Base-by-base conservation (phyloP, 2,888 invertebrate genomes). In the Hyposoter dolosus region DNA sequence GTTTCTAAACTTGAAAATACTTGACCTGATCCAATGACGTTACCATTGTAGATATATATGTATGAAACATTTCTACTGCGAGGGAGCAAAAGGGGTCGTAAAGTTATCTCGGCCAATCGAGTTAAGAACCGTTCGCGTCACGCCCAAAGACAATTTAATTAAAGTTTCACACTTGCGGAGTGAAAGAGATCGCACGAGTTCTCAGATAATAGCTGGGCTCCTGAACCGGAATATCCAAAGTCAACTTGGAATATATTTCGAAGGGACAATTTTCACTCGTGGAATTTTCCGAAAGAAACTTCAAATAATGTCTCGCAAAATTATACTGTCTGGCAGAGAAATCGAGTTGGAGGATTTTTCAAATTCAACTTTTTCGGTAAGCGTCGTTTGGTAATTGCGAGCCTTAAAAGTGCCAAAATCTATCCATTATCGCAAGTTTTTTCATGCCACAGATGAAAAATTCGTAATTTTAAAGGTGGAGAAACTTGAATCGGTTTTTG, bases 91-190 rank as follows among this genome's bases (percentile, higher is more conserved):
- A 72, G 72, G 35, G 72, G 43, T 85, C 85, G 83, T 86, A 89
- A 89, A 89, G 88, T 89, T 89, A 87, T 89, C 87, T 83, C 78
- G 85, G 87, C 88, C 88, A 88, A 89, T 89, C 89, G 88, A 89
- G 88, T 89, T 88, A 88, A 89, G 89, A 88, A 89, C 84, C 86
- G 89, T 88, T 88, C 88, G 85, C 86, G 83, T 86, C 85, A 86
- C 78, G 83, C 84, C 71, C 85, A 81, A 82, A 82, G 87, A 88
- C 87, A 88, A 89, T 89, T 89, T 89, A 89, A 89, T 89, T 88
- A 89, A 89, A 89, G 88, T 89, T 89, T 89, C 86, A 86, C 88
- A 88, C 81, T 87, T 83, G 83, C 56, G 74, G 75, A 75, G 75
- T 50, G 68, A 74, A 50, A 81, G 74, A 76, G 32, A 77, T 78